These are phyloP conservation scores for Nyctereutes procyonoides DNA, from an alignment of 2,113 vertebrate species.

Conservation along the genomic window DNA sequence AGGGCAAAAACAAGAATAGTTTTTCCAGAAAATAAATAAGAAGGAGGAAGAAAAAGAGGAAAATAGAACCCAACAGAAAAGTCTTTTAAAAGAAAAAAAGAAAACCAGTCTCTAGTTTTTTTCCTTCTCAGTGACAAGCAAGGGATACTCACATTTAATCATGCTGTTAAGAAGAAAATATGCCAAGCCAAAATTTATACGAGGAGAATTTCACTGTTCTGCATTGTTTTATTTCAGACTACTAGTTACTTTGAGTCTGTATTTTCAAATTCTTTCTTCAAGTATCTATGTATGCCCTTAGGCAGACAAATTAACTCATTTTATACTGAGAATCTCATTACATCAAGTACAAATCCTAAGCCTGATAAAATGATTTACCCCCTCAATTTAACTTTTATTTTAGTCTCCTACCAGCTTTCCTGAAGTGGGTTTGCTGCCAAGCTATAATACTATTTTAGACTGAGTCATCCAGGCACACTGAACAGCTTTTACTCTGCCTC, in stretches of 20 bases:
- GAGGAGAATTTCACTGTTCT: slow-evolving; percentile 26
- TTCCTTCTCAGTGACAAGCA: slow-evolving; percentile 41
- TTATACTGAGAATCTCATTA: slow-evolving; percentile 64
- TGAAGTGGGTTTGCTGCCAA: slow-evolving; percentile 60
- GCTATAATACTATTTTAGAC: slow-evolving; percentile 57
- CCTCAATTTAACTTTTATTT: slow-evolving; percentile 67
- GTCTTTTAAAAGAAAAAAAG: slow-evolving; percentile 21
- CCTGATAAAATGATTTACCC: slow-evolving; percentile 60
- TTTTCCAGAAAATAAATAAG: slow-evolving; percentile 56
- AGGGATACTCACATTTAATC: slow-evolving; percentile 51
- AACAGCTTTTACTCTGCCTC: slow-evolving; percentile 48
- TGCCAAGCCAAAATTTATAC: neutral
- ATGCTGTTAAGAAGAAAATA: slow-evolving; percentile 31
- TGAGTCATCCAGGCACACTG: slow-evolving; percentile 58
- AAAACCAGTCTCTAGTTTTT: neutral
- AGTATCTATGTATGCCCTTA: slow-evolving; percentile 59
- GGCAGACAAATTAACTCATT: slow-evolving; percentile 58
- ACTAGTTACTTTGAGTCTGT: slow-evolving; percentile 5
- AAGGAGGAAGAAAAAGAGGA: slow-evolving; percentile 32
- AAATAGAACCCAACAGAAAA: slow-evolving; percentile 19
- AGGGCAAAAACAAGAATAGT: slow-evolving; percentile 66
- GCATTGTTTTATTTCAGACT: slow-evolving; percentile 46
- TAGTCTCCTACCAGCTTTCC: slow-evolving; percentile 61
- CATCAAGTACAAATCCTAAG: slow-evolving; percentile 49
- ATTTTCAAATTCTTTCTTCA: slow-evolving; percentile 60